Evolutionary conservation across 2,888 invertebrate genomes (phyloP).

Genomic region (Pachymerium ferrugineum): DNA sequence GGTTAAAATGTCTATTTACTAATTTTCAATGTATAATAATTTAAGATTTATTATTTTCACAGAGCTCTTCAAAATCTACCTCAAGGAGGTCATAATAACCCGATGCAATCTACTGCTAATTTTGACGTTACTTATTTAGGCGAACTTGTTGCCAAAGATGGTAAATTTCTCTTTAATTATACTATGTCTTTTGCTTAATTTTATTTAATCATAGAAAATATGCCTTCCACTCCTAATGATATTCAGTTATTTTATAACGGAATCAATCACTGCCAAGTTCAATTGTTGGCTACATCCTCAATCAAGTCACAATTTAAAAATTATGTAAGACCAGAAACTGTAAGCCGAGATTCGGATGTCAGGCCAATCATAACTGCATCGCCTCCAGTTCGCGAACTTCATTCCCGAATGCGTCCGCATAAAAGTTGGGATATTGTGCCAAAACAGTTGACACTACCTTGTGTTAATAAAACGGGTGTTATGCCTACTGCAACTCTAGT

Average conservation of each 20-base stretch:
- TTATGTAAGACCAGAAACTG: no score
- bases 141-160: background rate
- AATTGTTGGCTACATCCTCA: background rate
- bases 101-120: background rate
- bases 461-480: no score
- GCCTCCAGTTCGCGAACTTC: background rate
- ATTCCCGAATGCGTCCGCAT: background rate
- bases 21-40: background rate
- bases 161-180: background rate
- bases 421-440: background rate
- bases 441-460: no score
- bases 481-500: no score
- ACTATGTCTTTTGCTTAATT: background rate
- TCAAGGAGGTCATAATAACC: background rate
- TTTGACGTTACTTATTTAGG: background rate
- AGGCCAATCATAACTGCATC: background rate
- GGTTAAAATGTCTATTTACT: background rate
- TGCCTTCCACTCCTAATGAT: constrained; percentile 17
- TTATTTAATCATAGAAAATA: background rate
- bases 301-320: no score
- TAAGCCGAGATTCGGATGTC: no score
- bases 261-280: background rate
- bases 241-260: constrained; percentile 12
- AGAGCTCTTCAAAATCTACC: background rate
- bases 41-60: background rate